Percentiles rank a stretch among this genome's conserved stretches.
phyloP scores from a whole-genome alignment of 2,888 invertebrate genomes.

The Liodrosophila aerea region DNA sequence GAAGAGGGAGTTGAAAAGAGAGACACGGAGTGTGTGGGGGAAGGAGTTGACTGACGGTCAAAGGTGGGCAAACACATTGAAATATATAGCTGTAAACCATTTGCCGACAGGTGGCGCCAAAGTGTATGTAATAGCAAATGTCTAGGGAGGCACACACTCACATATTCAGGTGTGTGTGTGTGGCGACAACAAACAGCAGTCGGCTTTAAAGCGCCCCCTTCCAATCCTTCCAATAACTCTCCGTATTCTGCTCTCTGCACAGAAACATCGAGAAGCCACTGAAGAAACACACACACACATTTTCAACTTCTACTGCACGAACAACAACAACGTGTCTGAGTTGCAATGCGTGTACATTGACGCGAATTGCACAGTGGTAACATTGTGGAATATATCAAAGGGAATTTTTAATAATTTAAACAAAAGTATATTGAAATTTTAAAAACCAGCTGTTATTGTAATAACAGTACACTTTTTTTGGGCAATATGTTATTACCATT shows the following conservation, averaged over 20 bases:
- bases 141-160: slow-evolving; percentile 10
- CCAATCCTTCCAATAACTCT: not conserved
- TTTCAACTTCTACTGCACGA: slow-evolving; percentile 23
- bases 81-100: slow-evolving; percentile 21
- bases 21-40: not conserved
- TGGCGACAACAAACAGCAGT: slow-evolving; percentile 34
- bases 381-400: too few relatives aligned
- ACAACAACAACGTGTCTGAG: slow-evolving; percentile 25
- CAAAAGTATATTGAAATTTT: too few relatives aligned
- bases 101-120: slow-evolving; percentile 44
- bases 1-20: not conserved
- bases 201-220: slow-evolving; percentile 11
- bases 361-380: slow-evolving; percentile 39
- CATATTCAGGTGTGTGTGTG: not conserved
- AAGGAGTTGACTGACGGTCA: slow-evolving; percentile 4
- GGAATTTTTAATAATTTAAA: too few relatives aligned
- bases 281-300: slow-evolving; percentile 5
- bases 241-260: slow-evolving; percentile 15
- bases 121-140: slow-evolving; percentile 7
- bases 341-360: slow-evolving; percentile 46
- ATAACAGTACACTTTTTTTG: too few relatives aligned
- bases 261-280: slow-evolving; percentile 57
- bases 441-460: too few relatives aligned
- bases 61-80: slow-evolving; percentile 12
- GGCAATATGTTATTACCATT: too few relatives aligned